Conservation (phyloP, 2,888 invertebrate genomes). For the Crepidodera aurea region DNA sequence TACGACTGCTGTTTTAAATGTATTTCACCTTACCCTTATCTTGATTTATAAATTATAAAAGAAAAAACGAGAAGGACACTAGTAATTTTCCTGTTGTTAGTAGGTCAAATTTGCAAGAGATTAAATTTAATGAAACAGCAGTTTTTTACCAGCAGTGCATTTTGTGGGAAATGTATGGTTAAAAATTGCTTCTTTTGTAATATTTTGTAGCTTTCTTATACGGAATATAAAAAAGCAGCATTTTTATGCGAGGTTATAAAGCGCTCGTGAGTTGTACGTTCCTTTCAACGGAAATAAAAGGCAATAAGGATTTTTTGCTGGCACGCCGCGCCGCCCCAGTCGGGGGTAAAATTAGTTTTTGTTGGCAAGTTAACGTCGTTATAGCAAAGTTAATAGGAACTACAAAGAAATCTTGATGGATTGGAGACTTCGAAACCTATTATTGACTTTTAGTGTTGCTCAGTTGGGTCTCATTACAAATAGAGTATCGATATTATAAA, state of each 20-base stretch:
- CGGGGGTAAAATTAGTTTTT: slow-evolving; percentile 27
- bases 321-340: slow-evolving; percentile 10
- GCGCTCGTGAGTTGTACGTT: slow-evolving; percentile 27
- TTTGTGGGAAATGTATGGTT: slow-evolving; percentile 12
- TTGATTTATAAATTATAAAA: too few species aligned
- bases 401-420: slow-evolving; percentile 35
- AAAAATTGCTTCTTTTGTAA: slow-evolving; percentile 27
- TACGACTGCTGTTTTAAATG: too few species aligned
- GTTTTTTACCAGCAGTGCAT: slow-evolving; percentile 2
- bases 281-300: slow-evolving; percentile 28
- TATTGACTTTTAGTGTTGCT: slow-evolving; percentile 24
- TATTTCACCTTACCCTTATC: too few species aligned
- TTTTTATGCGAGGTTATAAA: slow-evolving; percentile 28
- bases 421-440: slow-evolving; percentile 27
- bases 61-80: too few species aligned
- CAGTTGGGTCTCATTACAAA: neutral
- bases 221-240: slow-evolving; percentile 27
- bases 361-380: slow-evolving; percentile 33
- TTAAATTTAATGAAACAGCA: slow-evolving; percentile 1
- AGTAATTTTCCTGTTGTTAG: too few species aligned
- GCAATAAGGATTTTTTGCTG: slow-evolving; percentile 27
- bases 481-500: neutral
- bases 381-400: slow-evolving; percentile 34
- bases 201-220: slow-evolving; percentile 28
- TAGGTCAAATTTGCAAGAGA: neutral